Evolutionary conservation across 2,113 vertebrate genomes (phyloP).

Genomic region (Lepus europaeus): DNA sequence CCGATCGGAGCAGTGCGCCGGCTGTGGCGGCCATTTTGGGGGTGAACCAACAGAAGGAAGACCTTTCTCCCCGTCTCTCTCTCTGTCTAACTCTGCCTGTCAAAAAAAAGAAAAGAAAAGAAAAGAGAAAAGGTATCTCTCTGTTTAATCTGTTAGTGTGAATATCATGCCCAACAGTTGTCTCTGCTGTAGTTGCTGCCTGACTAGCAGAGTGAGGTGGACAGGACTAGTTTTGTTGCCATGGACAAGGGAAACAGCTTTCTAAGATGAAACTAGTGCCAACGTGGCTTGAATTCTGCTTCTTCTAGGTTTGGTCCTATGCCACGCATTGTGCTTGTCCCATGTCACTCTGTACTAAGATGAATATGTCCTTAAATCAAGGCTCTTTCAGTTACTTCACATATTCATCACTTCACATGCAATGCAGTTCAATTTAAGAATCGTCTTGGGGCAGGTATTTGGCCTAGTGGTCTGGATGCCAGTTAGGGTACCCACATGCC

Average conservation of each 20-base stretch:
- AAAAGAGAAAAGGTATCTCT: not conserved
- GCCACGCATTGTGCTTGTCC: not conserved
- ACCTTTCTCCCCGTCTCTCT: too few species aligned
- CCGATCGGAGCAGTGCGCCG: too few species aligned
- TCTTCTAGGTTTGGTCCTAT: not conserved
- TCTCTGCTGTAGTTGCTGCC: not conserved
- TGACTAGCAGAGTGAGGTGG: not conserved
- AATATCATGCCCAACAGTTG: not conserved
- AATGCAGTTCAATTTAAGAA: not conserved
- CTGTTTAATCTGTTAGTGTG: not conserved
- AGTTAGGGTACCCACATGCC: too few species aligned
- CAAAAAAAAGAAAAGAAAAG: too few species aligned
- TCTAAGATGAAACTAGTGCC: not conserved
- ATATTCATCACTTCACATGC: not conserved
- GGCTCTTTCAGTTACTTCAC: slow-evolving; percentile 17
- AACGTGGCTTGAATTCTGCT: not conserved
- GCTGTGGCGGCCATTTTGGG: too few species aligned
- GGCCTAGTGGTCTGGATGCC: too few species aligned
- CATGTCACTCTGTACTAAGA: not conserved
- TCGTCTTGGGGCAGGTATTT: not conserved
- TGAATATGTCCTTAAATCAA: not conserved
- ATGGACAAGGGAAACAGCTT: not conserved
- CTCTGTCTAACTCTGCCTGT: too few species aligned
- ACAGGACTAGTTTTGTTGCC: not conserved
- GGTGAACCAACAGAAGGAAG: too few species aligned